phyloP scores from a whole-genome alignment of 23 tunicate species.

The Corella eumyota region DNA sequence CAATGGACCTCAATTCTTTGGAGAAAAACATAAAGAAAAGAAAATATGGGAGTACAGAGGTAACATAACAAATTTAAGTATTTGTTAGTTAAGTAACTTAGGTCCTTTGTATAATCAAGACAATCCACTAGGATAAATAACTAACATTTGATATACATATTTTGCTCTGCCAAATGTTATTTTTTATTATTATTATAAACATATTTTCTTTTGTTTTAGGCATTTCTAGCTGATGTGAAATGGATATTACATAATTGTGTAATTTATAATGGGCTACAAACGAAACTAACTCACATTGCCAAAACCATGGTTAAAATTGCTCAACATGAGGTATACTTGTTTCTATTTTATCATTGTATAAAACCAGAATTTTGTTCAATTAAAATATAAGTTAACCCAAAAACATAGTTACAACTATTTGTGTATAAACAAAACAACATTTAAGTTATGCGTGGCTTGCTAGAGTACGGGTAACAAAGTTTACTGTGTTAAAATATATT shows the following conservation, averaged over 20 bases:
- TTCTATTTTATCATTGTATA: neutral
- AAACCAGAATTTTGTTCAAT: too few relatives aligned
- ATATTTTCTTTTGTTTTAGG: constrained; percentile 23
- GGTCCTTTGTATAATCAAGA: neutral
- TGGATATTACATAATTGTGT: constrained; percentile 96
- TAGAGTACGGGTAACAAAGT: too few relatives aligned
- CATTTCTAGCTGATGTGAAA: constrained; percentile 86
- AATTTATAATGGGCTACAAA: constrained; percentile 69
- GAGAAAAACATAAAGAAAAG: constrained; percentile 65
- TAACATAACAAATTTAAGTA: neutral
- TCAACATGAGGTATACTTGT: constrained; percentile 70
- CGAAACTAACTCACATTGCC: constrained; percentile 68
- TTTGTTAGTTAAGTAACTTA: neutral
- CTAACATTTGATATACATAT: neutral
- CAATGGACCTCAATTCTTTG: constrained; percentile 81
- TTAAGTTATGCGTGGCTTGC: too few relatives aligned
- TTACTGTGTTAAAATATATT: too few relatives aligned
- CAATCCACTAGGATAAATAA: neutral
- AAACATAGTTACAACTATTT: too few relatives aligned
- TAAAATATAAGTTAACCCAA: neutral
- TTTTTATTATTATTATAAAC: neutral
- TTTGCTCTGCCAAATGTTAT: too few relatives aligned
- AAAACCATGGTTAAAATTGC: constrained; percentile 67
- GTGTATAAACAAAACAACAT: too few relatives aligned
- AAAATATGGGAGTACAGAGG: constrained; percentile 92